Base-by-base conservation (phyloP, 2,888 invertebrate species). In the Nomada ferruginata region DNA sequence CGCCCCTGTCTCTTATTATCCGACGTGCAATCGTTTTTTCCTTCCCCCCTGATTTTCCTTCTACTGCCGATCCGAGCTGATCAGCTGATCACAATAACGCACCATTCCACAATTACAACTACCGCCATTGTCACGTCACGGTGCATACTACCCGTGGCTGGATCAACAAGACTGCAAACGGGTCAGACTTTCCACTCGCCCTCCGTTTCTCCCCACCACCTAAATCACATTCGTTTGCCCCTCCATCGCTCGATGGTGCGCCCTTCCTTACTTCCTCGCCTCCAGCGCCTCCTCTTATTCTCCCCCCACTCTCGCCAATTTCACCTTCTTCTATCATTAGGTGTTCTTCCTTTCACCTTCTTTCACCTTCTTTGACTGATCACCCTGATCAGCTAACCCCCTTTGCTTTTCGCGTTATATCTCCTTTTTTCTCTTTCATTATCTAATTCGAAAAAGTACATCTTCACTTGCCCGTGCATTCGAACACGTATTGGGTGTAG, bases 41-140 rank as follows among this genome's bases (percentile, higher is more conserved):
- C 10, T 42, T 20, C 7, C 36, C 36, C 23, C 50, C 42, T 20
- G 52, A 36, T 44, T 20, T 55, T 20, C 11, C 47, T 47, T 20
- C 36, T 57, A 59, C 66, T 50, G 52, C 60, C 23, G 55, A 60
- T 47, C 59, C 70, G 69, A 85, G 79, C 83, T 85, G 87, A 92
- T 92, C 91, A 92, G 91, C 91, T 91, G 91, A 90, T 91, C 89
- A 89, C 85, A 83, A 89, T 82, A 89, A 89, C 79, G 86, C 86
- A 85, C 85, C 88, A 84, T 87, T 84, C 79, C 82, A 78, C 85
- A 87, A 88, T 91, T 83, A 89, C 85, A 76, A 89, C 84, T 89
- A 87, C 89, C 89, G 90, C 88, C 92, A 92, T 91, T 90, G 89
- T 91, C 90, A 87, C 89, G 89, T 89, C 87, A 88, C 89, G 84